A percentile compares a stretch with the other conserved stretches of the same genome.
phyloP scores from a whole-genome alignment of 2,113 vertebrate species.

The Hydrochoerus hydrochaeris region DNA sequence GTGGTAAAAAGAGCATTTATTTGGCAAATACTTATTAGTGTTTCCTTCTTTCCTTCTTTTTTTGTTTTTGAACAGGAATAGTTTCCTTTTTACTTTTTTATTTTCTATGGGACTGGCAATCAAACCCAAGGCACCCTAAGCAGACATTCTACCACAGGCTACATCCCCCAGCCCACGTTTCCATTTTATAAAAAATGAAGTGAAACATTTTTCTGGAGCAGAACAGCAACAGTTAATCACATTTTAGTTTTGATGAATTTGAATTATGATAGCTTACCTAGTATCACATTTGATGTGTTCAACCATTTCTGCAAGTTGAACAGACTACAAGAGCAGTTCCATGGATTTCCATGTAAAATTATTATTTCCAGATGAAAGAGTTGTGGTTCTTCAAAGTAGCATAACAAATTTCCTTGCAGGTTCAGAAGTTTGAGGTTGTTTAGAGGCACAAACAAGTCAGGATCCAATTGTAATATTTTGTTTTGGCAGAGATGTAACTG shows the following conservation, averaged over 20 bases:
- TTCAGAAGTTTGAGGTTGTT: conserved; percentile 83
- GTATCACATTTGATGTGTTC: conserved; percentile 75
- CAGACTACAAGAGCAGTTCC: conserved; percentile 90
- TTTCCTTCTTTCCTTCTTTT: not conserved
- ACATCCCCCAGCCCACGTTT: not conserved
- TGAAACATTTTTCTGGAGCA: not conserved
- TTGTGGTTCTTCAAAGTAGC: conserved; percentile 77
- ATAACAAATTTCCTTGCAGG: conserved; percentile 85
- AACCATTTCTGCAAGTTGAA: conserved; percentile 83
- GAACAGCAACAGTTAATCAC: conserved; percentile 7
- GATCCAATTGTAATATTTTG: conserved; percentile 84
- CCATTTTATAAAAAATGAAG: not conserved
- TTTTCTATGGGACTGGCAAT: not conserved
- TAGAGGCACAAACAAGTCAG: conserved; percentile 79
- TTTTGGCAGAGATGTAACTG: conserved; percentile 90
- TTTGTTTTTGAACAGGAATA: not conserved
- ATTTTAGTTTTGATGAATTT: conserved; percentile 57
- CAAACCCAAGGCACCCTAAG: not conserved
- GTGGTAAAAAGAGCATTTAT: not conserved
- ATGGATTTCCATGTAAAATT: conserved; percentile 89
- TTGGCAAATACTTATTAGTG: not conserved
- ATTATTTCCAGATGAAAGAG: conserved; percentile 79
- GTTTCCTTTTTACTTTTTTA: not conserved
- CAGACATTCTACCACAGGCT: not conserved
- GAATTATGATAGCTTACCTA: conserved; percentile 86